Evolutionary conservation across 2,888 invertebrate genomes (phyloP).

Genomic region (Crematogaster levior): DNA sequence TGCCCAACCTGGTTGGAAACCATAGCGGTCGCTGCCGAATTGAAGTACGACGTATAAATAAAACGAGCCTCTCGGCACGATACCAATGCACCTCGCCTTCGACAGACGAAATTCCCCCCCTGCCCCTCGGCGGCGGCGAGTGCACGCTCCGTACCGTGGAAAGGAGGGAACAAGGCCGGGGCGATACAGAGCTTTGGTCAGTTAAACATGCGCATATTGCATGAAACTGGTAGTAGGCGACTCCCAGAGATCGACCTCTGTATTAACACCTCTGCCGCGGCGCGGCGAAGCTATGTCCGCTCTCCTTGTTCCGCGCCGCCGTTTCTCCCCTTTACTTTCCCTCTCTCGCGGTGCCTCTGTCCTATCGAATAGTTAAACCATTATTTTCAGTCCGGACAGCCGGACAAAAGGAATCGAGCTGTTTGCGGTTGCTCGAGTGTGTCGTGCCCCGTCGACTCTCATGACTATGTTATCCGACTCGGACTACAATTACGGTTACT

Average conservation of each 20-base stretch:
- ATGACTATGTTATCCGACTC: slow-evolving; percentile 55
- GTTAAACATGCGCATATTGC: slow-evolving; percentile 86
- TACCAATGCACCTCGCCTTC: slow-evolving; percentile 52
- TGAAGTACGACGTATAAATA: slow-evolving; percentile 76
- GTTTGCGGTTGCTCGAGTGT: slow-evolving; percentile 64
- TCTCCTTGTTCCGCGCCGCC: slow-evolving; percentile 42
- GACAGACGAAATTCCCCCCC: slow-evolving; percentile 40
- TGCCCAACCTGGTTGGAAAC: slow-evolving; percentile 58
- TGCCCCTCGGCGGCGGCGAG: slow-evolving; percentile 58
- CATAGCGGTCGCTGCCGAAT: slow-evolving; percentile 63
- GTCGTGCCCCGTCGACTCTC: slow-evolving; percentile 56
- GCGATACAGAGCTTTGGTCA: slow-evolving; percentile 83
- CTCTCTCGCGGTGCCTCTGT: slow-evolving; percentile 48
- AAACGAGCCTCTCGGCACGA: slow-evolving; percentile 62
- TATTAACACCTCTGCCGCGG: slow-evolving; percentile 83
- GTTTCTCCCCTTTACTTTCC: slow-evolving; percentile 43
- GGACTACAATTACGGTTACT: slow-evolving; percentile 34
- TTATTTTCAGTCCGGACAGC: slow-evolving; percentile 79
- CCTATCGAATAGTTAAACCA: slow-evolving; percentile 80
- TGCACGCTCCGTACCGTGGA: slow-evolving; percentile 70
- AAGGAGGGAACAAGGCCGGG: slow-evolving; percentile 72
- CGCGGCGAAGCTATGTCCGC: slow-evolving; percentile 20
- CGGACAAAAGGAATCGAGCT: slow-evolving; percentile 76
- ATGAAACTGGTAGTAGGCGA: slow-evolving; percentile 84
- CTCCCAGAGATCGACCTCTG: slow-evolving; percentile 84